These are phyloP conservation scores for Centropus unirufus DNA, from an alignment of 2,113 vertebrate genomes.

Conservation along the genomic window DNA sequence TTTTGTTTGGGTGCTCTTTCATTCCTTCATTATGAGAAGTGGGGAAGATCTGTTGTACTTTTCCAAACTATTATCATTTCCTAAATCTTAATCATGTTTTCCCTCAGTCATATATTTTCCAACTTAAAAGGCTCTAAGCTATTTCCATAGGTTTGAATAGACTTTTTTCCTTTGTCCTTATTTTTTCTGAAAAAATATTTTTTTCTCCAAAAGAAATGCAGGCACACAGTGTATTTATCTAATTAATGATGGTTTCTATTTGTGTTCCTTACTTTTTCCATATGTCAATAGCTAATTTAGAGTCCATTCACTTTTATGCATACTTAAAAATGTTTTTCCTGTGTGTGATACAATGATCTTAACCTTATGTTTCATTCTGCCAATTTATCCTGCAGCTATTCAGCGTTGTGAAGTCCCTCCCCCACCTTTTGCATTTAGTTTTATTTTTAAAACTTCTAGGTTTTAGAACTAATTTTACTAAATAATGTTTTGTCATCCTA, in stretches of 20 bases:
- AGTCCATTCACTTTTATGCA: neutral
- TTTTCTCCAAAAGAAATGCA: neutral
- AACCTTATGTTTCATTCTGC: neutral
- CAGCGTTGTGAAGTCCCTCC: neutral
- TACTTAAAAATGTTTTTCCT: neutral
- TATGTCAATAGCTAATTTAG: neutral
- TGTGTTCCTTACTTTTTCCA: neutral
- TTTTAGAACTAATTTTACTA: neutral
- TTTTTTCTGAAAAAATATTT: neutral
- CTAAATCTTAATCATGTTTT: neutral
- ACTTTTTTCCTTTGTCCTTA: neutral
- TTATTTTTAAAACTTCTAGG: no score
- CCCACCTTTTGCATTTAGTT: neutral
- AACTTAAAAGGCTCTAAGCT: conserved; percentile 1
- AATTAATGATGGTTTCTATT: neutral
- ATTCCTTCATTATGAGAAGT: neutral
- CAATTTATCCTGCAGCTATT: neutral
- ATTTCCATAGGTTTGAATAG: neutral
- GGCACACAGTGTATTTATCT: neutral
- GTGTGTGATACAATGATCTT: neutral
- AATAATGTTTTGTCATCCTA: neutral
- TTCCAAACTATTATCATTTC: neutral
- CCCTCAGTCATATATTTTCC: neutral
- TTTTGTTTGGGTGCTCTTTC: neutral
- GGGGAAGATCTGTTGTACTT: neutral